A percentile compares a stretch with the other conserved stretches of the same genome.
Conservation (phyloP, 1,140 invertebrate genomes). For the Pomacea maculata region DNA sequence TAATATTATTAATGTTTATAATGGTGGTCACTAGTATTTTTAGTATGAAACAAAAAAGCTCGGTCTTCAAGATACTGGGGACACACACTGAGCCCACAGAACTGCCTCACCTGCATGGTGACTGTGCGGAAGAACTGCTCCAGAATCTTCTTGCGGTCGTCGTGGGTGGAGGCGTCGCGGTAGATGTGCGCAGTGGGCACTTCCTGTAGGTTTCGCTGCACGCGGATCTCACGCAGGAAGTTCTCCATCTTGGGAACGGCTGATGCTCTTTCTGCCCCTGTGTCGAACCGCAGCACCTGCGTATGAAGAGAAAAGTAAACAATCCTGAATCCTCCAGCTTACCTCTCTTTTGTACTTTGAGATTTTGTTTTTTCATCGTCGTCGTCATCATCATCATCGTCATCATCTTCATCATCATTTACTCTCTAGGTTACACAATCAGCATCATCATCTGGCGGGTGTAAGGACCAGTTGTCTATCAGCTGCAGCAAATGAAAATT, state of each 20-base stretch:
- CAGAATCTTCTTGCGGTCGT: slow-evolving; percentile 91
- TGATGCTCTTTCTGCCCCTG: slow-evolving; percentile 80
- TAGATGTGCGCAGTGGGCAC: slow-evolving; percentile 39
- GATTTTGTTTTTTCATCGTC: too few species aligned
- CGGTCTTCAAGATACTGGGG: not conserved
- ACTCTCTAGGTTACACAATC: too few species aligned
- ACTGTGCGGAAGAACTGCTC: slow-evolving; percentile 99
- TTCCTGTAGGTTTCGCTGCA: slow-evolving; percentile 77
- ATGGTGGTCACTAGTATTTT: not conserved
- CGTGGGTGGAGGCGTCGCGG: slow-evolving; percentile 86
- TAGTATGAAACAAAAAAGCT: not conserved
- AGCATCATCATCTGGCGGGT: too few species aligned
- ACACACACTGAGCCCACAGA: not conserved
- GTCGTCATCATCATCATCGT: too few species aligned
- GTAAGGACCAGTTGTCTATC: not conserved
- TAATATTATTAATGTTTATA: not conserved
- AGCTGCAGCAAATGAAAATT: not conserved
- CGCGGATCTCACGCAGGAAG: slow-evolving; percentile 85
- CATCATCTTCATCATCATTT: too few species aligned
- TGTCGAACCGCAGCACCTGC: slow-evolving; percentile 86
- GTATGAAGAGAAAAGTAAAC: too few species aligned
- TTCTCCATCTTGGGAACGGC: slow-evolving; percentile 89
- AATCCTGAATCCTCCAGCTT: too few species aligned
- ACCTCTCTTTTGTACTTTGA: too few species aligned
- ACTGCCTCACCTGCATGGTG: slow-evolving; percentile 78